Percentiles rank a stretch among this genome's conserved stretches.
Evolutionary conservation across 2,888 invertebrate species (phyloP).

Genomic region (Cosmia pyralina): DNA sequence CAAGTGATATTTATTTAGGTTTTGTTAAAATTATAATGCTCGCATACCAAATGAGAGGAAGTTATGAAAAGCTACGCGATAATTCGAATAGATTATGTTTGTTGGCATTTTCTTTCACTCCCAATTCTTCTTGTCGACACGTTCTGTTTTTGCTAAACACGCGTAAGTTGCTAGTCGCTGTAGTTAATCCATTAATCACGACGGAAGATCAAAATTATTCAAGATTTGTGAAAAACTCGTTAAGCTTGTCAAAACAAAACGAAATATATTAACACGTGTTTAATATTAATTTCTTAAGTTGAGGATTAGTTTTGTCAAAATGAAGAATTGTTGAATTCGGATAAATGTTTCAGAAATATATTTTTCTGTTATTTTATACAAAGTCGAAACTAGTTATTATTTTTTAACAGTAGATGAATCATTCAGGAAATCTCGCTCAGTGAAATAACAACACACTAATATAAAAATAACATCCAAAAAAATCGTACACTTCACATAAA

Average conservation of each 20-base stretch:
- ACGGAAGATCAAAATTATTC: conserved; percentile 43
- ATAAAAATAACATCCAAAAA: conserved; percentile 55
- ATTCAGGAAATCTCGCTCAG: conserved; percentile 51
- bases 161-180: conserved; percentile 1
- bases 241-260: conserved; percentile 64
- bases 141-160: conserved; percentile 1
- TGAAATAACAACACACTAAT: conserved; percentile 54
- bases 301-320: conserved; percentile 56
- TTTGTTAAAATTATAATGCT: conserved; percentile 20
- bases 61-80: background rate
- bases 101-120: conserved; percentile 18
- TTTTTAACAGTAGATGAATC: conserved; percentile 55
- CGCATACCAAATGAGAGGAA: background rate
- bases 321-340: conserved; percentile 32
- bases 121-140: conserved; percentile 19
- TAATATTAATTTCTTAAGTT: conserved; percentile 37
- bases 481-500: conserved; percentile 66
- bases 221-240: conserved; percentile 52
- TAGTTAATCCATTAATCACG: conserved; percentile 46
- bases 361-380: background rate
- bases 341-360: background rate
- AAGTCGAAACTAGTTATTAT: background rate
- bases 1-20: conserved; percentile 31
- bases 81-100: conserved; percentile 8
- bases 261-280: conserved; percentile 50